Base-by-base conservation (phyloP, 2,888 invertebrate genomes). In the Iselma pallidipennis region DNA sequence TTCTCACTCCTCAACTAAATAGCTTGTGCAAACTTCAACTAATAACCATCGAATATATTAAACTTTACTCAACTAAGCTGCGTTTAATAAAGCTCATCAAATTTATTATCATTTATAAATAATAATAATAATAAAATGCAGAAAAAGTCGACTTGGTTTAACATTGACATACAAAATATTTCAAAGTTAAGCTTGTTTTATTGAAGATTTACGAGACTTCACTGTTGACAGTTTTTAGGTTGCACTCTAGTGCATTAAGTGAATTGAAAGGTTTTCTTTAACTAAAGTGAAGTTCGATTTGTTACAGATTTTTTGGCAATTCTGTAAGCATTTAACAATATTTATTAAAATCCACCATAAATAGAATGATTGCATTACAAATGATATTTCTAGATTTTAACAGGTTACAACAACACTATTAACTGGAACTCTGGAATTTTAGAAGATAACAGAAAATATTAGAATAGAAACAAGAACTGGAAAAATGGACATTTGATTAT, bases 1-100 rank as follows among this genome's bases (percentile, higher is more conserved):
- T 62, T 62, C 57, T 58, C 61, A 54, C 61, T 62, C 58, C 57
- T 62, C 33, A 57, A 61, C 61, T 48, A 52, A 51, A 29, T 51
- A 51, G 51, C 51, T 51, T 42, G 7, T 21, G 51, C 51, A 60
- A 56, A 60, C 55, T 60, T 60, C 42, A 60, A 60, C 55, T 55
- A 60, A 60, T 60, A 60, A 60, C 60, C 60, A 16, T 42, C 21
- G 48, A 49, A 31, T 52, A 56, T 55, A 60, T 60, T 60, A 56
- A 52, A 56, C 51, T 56, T 60, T 42, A 56, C 56, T 60, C 29
- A 55, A 26, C 49, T 52, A n/a, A 16, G 45, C 50, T 29, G 25
- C 49, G n/a, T 28, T 55, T 49, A 49, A 49, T 37, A 16, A 7
- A 16, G 9, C 16, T 37, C 37, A 37, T 37, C 19, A 37, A 37